These are phyloP conservation scores for Agelas oroides DNA, from an alignment of 37 sponge, comb jelly and placozoan species.

Conservation along the genomic window DNA sequence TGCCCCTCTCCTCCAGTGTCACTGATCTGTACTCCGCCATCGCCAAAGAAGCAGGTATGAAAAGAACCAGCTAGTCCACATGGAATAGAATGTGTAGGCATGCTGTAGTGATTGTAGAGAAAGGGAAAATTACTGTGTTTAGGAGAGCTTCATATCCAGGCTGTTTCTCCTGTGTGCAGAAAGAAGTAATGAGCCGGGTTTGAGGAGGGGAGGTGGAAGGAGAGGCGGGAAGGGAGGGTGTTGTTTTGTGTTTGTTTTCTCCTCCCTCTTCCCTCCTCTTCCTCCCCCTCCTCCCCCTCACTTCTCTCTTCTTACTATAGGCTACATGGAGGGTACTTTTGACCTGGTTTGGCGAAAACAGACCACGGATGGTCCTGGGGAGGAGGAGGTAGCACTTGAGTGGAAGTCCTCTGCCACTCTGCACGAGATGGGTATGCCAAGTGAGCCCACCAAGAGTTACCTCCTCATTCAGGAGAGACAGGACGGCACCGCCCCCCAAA, in stretches of 20 bases:
- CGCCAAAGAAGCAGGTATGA: slow-evolving; percentile 61
- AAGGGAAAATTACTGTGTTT: no score
- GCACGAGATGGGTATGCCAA: slow-evolving; percentile 73
- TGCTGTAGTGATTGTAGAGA: background rate
- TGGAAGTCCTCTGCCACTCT: slow-evolving; percentile 76
- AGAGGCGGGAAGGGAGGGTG: no score
- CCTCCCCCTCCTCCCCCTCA: no score
- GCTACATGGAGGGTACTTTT: slow-evolving; percentile 58
- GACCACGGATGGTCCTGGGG: background rate
- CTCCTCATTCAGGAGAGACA: slow-evolving; percentile 53
- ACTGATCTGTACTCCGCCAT: slow-evolving; percentile 46
- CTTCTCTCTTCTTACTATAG: no score
- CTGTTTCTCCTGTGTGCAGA: no score
- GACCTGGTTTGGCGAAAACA: slow-evolving; percentile 43
- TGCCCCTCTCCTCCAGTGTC: slow-evolving; percentile 52
- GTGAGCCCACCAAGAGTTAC: slow-evolving; percentile 27
- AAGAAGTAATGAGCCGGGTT: no score
- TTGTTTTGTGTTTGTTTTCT: no score
- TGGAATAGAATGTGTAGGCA: background rate
- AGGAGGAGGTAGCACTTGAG: slow-evolving; percentile 18
- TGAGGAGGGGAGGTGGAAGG: no score
- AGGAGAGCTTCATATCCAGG: no score
- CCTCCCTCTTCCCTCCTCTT: background rate
- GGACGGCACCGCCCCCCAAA: slow-evolving; percentile 13
- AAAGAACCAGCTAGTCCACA: background rate